Evolutionary conservation across 1,140 invertebrate genomes (phyloP).

Genomic region (Chrysomallon squamiferum): DNA sequence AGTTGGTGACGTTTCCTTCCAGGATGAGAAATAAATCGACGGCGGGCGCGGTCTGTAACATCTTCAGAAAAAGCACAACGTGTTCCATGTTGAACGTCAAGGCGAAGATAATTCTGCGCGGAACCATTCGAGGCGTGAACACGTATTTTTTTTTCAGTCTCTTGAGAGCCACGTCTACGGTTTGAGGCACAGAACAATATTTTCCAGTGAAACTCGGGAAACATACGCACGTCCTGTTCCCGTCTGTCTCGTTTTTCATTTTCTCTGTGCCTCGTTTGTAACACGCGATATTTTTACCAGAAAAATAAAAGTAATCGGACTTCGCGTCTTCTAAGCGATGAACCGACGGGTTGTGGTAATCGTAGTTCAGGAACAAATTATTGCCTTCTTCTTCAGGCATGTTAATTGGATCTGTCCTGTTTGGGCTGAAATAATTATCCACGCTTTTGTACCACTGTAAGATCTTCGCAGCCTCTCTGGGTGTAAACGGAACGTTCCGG

Average conservation of each 20-base stretch:
- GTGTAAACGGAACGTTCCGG: background rate
- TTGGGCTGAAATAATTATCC: background rate
- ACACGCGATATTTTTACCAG: background rate
- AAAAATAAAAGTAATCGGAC: background rate
- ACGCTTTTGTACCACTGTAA: background rate
- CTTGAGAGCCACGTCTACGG: background rate
- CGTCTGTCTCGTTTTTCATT: background rate
- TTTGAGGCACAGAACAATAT: background rate
- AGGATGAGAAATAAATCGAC: background rate
- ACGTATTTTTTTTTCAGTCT: background rate
- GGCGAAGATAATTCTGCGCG: background rate
- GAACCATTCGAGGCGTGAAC: background rate
- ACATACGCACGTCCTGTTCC: background rate
- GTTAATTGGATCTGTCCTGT: background rate
- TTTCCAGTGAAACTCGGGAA: background rate
- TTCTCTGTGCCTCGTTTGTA: background rate
- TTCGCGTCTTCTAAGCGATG: background rate
- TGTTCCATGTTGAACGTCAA: constrained; percentile 3
- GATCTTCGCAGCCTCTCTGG: background rate
- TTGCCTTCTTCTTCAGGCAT: background rate
- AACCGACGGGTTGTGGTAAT: background rate
- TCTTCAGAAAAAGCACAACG: background rate
- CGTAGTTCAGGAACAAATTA: background rate
- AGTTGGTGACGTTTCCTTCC: background rate
- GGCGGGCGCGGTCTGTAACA: background rate